Percentiles rank a stretch among this genome's conserved stretches.
These are phyloP conservation scores for Sapajus apella DNA, from an alignment of 2,113 vertebrate species.

Conservation along the genomic window DNA sequence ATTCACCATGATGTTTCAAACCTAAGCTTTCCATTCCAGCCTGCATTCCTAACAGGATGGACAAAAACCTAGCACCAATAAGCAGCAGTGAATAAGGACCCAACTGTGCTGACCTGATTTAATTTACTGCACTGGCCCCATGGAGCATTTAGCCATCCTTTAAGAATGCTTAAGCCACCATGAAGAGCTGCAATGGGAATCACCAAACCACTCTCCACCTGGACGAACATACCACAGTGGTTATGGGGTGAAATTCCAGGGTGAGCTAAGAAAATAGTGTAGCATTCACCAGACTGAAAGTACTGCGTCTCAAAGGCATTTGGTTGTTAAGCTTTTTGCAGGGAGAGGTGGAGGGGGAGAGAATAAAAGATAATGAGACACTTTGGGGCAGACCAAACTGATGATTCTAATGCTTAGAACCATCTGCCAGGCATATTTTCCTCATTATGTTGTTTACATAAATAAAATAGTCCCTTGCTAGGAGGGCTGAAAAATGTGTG, in stretches of 20 bases:
- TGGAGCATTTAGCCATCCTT: constrained; percentile 70
- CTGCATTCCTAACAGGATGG: constrained; percentile 53
- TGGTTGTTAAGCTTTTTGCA: constrained; percentile 65
- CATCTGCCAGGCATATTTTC: constrained; percentile 65
- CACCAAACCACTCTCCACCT: constrained; percentile 70
- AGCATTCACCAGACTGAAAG: constrained; percentile 61
- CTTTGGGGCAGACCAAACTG: constrained; percentile 73
- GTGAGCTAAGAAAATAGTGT: constrained; percentile 39
- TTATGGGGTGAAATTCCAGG: constrained; percentile 58
- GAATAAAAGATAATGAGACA: constrained; percentile 82
- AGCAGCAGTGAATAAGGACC: constrained; percentile 56
- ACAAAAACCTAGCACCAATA: constrained; percentile 66
- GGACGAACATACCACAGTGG: constrained; percentile 66
- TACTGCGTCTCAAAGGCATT: not conserved
- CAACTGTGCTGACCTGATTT: constrained; percentile 70
- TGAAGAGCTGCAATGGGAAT: constrained; percentile 74
- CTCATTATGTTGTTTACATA: constrained; percentile 64
- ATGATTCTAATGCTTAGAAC: constrained; percentile 66
- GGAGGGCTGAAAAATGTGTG: constrained; percentile 75
- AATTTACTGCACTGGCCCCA: constrained; percentile 70
- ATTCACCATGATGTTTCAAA: constrained; percentile 54
- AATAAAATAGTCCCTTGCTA: constrained; percentile 79
- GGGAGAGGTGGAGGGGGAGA: not conserved
- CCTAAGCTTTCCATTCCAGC: constrained; percentile 41
- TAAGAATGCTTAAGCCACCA: constrained; percentile 76